A percentile compares a stretch with the other conserved stretches of the same genome.
These are phyloP conservation scores for Pogonomyrmex californicus DNA, from an alignment of 1,140 invertebrate species.

Conservation along the genomic window DNA sequence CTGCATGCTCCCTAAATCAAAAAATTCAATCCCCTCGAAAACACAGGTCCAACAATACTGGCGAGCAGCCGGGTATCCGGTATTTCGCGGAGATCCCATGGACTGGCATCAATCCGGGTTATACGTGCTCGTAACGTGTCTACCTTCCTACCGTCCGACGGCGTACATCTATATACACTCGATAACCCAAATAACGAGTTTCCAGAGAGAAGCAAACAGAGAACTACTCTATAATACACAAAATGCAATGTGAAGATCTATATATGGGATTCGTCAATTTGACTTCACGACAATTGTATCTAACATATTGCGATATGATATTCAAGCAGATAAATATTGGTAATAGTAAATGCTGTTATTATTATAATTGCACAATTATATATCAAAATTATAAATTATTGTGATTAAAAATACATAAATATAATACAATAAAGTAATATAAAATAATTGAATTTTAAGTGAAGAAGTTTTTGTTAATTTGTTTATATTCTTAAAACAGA, in stretches of 20 bases:
- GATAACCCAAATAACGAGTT: conserved; percentile 76
- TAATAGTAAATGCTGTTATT: background rate
- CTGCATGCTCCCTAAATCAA: conserved; percentile 74
- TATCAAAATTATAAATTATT: background rate
- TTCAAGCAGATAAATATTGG: background rate
- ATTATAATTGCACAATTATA: background rate
- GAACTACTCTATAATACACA: conserved; percentile 14
- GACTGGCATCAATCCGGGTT: conserved; percentile 73
- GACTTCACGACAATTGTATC: background rate
- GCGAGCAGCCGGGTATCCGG: conserved; percentile 68
- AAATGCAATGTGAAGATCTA: conserved; percentile 7
- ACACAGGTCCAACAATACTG: conserved; percentile 77
- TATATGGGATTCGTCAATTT: background rate
- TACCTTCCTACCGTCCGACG: conserved; percentile 45
- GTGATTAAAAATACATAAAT: background rate
- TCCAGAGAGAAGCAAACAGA: conserved; percentile 63
- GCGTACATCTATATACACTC: conserved; percentile 50
- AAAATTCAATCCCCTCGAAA: conserved; percentile 80
- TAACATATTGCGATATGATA: background rate
- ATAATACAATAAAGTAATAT: background rate
- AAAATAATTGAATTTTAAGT: background rate
- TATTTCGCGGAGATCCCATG: conserved; percentile 69
- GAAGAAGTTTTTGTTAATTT: background rate
- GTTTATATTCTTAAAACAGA: background rate
- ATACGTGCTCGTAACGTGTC: conserved; percentile 75